These are phyloP conservation scores for Zaprionus camerounensis DNA, from an alignment of 1,140 invertebrate genomes.

Conservation along the genomic window DNA sequence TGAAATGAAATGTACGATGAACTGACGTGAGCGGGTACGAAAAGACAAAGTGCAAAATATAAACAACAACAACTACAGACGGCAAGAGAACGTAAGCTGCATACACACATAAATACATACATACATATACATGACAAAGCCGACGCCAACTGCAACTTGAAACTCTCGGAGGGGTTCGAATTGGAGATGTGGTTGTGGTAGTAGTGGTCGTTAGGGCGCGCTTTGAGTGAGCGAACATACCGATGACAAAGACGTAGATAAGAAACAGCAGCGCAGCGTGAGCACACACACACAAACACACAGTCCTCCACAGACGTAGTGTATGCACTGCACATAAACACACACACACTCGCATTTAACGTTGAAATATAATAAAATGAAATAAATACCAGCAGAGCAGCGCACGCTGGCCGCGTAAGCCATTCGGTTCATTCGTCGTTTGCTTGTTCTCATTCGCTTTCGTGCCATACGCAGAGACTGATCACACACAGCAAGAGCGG, in stretches of 20 bases:
- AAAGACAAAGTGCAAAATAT: slow-evolving; percentile 54
- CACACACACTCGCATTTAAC: slow-evolving; percentile 45
- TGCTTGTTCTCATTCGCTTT: slow-evolving; percentile 55
- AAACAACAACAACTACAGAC: slow-evolving; percentile 22
- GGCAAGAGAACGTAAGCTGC: slow-evolving; percentile 13
- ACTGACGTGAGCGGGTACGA: slow-evolving; percentile 63
- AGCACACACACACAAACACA: slow-evolving; percentile 41
- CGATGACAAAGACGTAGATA: slow-evolving; percentile 82
- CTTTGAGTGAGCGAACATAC: slow-evolving; percentile 70
- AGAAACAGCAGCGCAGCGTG: slow-evolving; percentile 78
- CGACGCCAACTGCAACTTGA: slow-evolving; percentile 70
- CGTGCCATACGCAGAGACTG: slow-evolving; percentile 29
- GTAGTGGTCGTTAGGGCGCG: slow-evolving; percentile 78
- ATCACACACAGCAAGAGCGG: slow-evolving; percentile 27
- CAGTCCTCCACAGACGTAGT: background rate
- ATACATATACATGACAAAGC: slow-evolving; percentile 61
- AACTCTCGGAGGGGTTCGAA: slow-evolving; percentile 50
- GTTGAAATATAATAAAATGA: slow-evolving; percentile 78
- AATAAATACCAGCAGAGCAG: slow-evolving; percentile 47
- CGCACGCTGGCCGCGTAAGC: slow-evolving; percentile 31
- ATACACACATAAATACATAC: slow-evolving; percentile 47
- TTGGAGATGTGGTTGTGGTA: slow-evolving; percentile 52
- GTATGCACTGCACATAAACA: slow-evolving; percentile 7
- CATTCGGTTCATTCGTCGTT: slow-evolving; percentile 59
- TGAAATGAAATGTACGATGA: slow-evolving; percentile 82